Base-by-base conservation (phyloP, 1,140 invertebrate species). In the Diabrotica undecimpunctata region DNA sequence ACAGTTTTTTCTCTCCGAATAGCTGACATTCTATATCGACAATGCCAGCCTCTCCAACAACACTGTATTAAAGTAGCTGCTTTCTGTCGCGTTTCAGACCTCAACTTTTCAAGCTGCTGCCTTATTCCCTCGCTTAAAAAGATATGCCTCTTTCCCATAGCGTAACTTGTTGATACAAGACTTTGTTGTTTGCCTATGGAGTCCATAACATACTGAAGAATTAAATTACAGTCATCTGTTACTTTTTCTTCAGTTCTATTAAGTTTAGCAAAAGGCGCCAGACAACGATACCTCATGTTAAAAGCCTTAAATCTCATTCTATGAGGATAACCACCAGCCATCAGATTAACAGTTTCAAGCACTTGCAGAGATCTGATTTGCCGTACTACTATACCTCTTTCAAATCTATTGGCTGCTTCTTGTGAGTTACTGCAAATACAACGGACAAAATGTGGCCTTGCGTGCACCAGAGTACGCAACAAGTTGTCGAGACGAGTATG, bases 291-390 rank as follows among this genome's bases (percentile, higher is more conserved):
- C 25, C 94, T 84, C 2, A 86, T 83, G 77, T 92, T 92, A 80
- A 97, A 97, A n/a, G 92, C 92, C 78, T 94, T 95, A 79, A 96
- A 97, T 36, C 94, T 84, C 93, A 97, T 96, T 68, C 95, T 85
- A 80, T 97, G 95, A 6, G 95, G 94, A 79, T 93, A 95, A 8
- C 94, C 90, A 68, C 89, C 89, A 12, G 94, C 94, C 94, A 97
- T 97, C 38, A 97, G 80, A 79, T 96, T 95, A 12, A 96, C 93
- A 36, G 95, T 97, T 82, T 97, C 94, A 14, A 96, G 80, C n/a
- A 96, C 88, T 81, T 97, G 95, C 38, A 97, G 82, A 0, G 94
- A 93, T 37, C 94, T 83, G 65, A 97, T 91, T 83, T 97, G 91
- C 70, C 86, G 83, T 74, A 94, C 91, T 11, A 96, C 90, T 1